These are phyloP conservation scores for Lepidonotus clava DNA, from an alignment of 2,888 invertebrate species.

Conservation along the genomic window DNA sequence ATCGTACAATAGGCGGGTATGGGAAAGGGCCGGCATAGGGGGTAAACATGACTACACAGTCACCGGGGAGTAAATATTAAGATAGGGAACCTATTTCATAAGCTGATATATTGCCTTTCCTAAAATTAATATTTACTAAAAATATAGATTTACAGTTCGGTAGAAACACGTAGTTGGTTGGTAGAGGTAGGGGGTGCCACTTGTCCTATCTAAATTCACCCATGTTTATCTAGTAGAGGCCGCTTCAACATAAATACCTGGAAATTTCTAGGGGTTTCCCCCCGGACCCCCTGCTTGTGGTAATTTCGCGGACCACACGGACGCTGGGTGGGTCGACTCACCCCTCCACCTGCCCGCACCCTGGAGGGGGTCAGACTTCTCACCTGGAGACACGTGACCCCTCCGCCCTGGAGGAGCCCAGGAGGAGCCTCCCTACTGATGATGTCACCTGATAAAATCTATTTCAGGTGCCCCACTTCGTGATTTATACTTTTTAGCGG, in stretches of 20 bases:
- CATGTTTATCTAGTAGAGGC: too few relatives aligned
- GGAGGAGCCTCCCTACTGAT: not conserved
- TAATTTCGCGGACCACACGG: conserved; percentile 23
- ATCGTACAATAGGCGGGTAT: not conserved
- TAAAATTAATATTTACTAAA: too few relatives aligned
- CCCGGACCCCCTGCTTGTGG: not conserved
- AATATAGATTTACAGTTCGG: too few relatives aligned
- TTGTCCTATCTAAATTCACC: too few relatives aligned
- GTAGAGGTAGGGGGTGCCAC: too few relatives aligned
- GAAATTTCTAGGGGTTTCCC: too few relatives aligned
- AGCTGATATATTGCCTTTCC: too few relatives aligned
- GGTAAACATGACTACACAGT: not conserved
- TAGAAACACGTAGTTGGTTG: too few relatives aligned
- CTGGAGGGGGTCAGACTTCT: not conserved
- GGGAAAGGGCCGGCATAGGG: not conserved
- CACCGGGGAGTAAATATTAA: not conserved
- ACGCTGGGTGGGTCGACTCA: too few relatives aligned
- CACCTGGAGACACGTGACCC: conserved; percentile 15
- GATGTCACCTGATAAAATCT: not conserved
- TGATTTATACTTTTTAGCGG: not conserved
- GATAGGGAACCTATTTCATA: too few relatives aligned
- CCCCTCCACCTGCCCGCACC: not conserved
- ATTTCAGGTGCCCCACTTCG: not conserved
- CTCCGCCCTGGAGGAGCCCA: not conserved
- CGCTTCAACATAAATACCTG: too few relatives aligned